Percentiles rank a stretch among this genome's conserved stretches.
These are phyloP conservation scores for Vanacampus margaritifer DNA, from an alignment of 2,113 vertebrate genomes.

Conservation along the genomic window DNA sequence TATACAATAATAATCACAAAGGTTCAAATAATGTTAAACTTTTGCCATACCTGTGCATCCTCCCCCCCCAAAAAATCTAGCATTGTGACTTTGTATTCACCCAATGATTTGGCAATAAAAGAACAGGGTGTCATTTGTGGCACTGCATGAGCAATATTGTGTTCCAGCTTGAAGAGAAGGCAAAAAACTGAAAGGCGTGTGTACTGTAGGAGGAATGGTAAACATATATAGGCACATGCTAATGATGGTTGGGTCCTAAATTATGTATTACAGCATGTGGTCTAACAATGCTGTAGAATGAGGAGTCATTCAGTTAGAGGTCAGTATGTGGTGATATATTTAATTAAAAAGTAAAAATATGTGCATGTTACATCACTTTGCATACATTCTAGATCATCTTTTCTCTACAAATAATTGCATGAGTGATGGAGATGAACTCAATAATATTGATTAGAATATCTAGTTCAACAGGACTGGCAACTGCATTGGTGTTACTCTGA, in stretches of 20 bases:
- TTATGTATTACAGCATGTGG: slow-evolving; percentile 17
- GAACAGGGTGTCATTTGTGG: too few relatives aligned
- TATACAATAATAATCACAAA: too few relatives aligned
- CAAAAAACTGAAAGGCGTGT: slow-evolving; percentile 29
- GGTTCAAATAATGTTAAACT: too few relatives aligned
- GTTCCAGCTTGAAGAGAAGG: not conserved
- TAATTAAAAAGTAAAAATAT: not conserved
- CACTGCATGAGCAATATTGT: too few relatives aligned
- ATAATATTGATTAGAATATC: too few relatives aligned
- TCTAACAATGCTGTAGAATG: slow-evolving; percentile 8
- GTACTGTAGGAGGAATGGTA: slow-evolving; percentile 1
- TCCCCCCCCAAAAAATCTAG: not conserved
- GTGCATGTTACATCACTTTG: not conserved
- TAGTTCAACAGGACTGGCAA: too few relatives aligned
- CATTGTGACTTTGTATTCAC: not conserved
- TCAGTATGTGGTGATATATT: not conserved
- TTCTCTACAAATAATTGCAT: not conserved
- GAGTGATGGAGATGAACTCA: too few relatives aligned
- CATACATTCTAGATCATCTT: not conserved
- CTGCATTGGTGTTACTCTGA: too few relatives aligned
- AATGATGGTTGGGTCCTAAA: slow-evolving; percentile 17
- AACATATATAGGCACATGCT: slow-evolving; percentile 10
- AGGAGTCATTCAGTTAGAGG: not conserved
- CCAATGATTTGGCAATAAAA: too few relatives aligned
- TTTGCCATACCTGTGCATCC: too few relatives aligned